phyloP scores from a whole-genome alignment of 1,140 invertebrate species.

The Pararge aegeria region DNA sequence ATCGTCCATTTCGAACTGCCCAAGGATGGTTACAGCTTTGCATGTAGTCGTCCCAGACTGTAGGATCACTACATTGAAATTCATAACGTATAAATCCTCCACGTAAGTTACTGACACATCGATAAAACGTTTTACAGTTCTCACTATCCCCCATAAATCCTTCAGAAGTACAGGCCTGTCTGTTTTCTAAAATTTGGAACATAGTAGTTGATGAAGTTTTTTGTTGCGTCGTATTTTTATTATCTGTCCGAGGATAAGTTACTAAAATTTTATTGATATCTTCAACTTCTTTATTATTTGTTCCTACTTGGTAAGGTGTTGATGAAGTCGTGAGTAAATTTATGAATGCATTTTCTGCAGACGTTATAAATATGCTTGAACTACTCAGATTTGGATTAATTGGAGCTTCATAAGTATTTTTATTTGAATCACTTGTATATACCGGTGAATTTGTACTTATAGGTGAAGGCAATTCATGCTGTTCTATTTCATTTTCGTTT shows the following conservation, averaged over 20 bases:
- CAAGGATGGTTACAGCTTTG: conserved; percentile 85
- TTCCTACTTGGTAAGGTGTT: conserved; percentile 5
- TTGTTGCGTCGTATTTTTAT: conserved; percentile 7
- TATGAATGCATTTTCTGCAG: background rate
- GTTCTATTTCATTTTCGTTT: conserved; percentile 56
- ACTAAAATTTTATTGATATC: conserved; percentile 3
- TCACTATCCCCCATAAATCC: conserved; percentile 85
- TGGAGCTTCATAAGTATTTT: conserved; percentile 2
- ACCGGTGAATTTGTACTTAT: conserved; percentile 35
- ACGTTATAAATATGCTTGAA: background rate
- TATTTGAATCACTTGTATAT: conserved; percentile 6
- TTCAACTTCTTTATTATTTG: conserved; percentile 4
- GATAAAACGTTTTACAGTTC: conserved; percentile 89
- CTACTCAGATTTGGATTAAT: background rate
- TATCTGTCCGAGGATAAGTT: conserved; percentile 11
- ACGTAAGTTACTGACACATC: conserved; percentile 84
- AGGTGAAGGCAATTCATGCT: conserved; percentile 55
- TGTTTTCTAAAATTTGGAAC: conserved; percentile 18
- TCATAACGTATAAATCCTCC: conserved; percentile 83
- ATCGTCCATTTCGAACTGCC: conserved; percentile 74
- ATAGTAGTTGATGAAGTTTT: conserved; percentile 3
- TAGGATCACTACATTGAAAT: conserved; percentile 85
- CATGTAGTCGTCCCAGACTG: conserved; percentile 85
- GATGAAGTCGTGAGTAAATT: conserved; percentile 14
- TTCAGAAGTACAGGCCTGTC: conserved; percentile 66